Base-by-base conservation (phyloP, 1,140 invertebrate species). In the Sitophilus oryzae region DNA sequence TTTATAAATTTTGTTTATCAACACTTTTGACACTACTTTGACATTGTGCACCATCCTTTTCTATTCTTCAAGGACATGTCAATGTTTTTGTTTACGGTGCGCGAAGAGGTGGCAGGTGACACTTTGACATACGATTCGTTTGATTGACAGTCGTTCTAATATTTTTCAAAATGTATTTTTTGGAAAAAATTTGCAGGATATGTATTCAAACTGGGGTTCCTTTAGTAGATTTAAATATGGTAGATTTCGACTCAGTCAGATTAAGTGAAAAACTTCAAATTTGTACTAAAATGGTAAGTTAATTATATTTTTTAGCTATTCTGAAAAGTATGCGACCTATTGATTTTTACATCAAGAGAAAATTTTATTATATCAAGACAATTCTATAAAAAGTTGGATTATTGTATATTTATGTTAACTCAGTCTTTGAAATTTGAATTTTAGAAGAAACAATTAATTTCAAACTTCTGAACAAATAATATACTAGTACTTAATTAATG, bases 91-190 rank as follows among this genome's bases (percentile, higher is more conserved):
- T 62, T 61, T 63, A 63, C 49, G 48, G 47, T 59, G 40, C 44
- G 51, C 58, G 41, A 45, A 43, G 42, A 51, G 56, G 37, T 48
- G 65, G 65, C 66, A 68, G 64, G 63, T 68, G 68, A 70, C 67
- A 67, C 62, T 65, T 65, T 68, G 68, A 68, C 67, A 70, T 64
- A 65, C 62, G 66, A 68, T 68, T 61, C 63, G 62, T 63, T 63
- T 70, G 67, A 70, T 68, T 70, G 68, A 70, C 66, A 69, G 54
- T 23, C 16, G 19, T 45, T 35, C 45, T 14, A 34, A 37, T 18
- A 43, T 43, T 56, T 56, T 49, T 30, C 50, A 64, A 54, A 53
- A 69, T 69, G 67, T 68, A 68, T 63, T 71, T 66, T 64, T 64
- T 71, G 43, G 49, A 64, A 52, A 64, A 69, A 60, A 66, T 71